Evolutionary conservation across 92 coral and sea anemone genomes (phyloP).

Genomic region (Anthopleura xanthogrammica): DNA sequence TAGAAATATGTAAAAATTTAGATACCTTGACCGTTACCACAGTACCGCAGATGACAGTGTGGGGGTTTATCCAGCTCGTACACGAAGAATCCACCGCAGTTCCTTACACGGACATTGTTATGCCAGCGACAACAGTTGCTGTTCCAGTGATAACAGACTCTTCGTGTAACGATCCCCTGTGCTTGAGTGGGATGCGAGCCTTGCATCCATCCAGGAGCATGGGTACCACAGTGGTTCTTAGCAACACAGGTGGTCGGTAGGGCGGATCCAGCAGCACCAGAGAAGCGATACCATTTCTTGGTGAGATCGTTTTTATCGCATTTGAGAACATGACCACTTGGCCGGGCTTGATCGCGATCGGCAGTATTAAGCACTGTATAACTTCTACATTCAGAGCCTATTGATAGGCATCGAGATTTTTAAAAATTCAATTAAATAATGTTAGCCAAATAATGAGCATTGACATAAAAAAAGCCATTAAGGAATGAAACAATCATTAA

Average conservation of each 20-base stretch:
- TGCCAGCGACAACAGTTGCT: not conserved
- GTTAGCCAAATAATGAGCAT: too few species aligned
- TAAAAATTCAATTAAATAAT: too few species aligned
- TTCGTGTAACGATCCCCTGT: constrained; percentile 22
- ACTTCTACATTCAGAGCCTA: not conserved
- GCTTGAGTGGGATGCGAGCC: constrained; percentile 24
- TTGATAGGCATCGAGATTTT: too few species aligned
- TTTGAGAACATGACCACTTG: not conserved
- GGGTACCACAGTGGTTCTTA: constrained; percentile 41
- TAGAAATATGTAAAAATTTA: too few species aligned
- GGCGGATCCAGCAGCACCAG: constrained; percentile 44
- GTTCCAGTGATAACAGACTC: constrained; percentile 7
- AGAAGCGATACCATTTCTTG: constrained; percentile 54
- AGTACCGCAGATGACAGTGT: constrained; percentile 8
- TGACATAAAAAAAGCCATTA: too few species aligned
- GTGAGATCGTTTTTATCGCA: constrained; percentile 22
- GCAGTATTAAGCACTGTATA: not conserved
- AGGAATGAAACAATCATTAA: too few species aligned
- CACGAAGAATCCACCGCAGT: constrained; percentile 13
- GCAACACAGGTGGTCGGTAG: constrained; percentile 52
- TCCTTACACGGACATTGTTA: not conserved
- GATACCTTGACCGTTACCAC: not conserved
- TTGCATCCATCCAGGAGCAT: constrained; percentile 28
- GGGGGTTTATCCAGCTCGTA: constrained; percentile 3
- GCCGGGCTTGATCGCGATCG: not conserved